A percentile compares a stretch with the other conserved stretches of the same genome.
Evolutionary conservation across 2,113 vertebrate species (phyloP).

Genomic region (Halcyon senegalensis): DNA sequence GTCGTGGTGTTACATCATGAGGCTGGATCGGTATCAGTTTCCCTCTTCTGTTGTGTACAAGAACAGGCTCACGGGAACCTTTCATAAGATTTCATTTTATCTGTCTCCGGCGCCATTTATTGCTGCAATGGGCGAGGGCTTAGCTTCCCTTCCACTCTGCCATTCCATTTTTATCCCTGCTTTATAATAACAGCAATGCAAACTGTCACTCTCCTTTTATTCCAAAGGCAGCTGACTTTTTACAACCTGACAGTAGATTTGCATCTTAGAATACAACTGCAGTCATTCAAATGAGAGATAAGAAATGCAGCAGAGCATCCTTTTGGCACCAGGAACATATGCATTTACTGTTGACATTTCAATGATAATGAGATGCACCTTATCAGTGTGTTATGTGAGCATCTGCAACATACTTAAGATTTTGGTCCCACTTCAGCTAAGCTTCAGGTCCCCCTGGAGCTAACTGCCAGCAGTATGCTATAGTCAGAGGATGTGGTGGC

Average conservation of each 20-base stretch:
- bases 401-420: not conserved
- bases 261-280: not conserved
- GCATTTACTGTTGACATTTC: not conserved
- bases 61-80: not conserved
- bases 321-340: not conserved
- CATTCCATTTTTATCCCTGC: not conserved
- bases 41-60: not conserved
- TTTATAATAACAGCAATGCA: slow-evolving; percentile 41
- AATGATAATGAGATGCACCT: not conserved
- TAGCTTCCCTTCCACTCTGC: not conserved
- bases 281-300: not conserved
- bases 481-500: not conserved
- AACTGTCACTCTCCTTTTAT: slow-evolving; percentile 9
- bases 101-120: not conserved
- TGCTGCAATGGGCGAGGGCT: not conserved
- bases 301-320: slow-evolving; percentile 8
- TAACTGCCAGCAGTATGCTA: not conserved
- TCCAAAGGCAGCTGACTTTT: slow-evolving; percentile 21
- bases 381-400: not conserved
- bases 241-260: not conserved
- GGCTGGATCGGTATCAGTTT: not conserved
- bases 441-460: not conserved
- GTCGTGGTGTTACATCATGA: not conserved
- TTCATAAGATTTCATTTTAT: not conserved
- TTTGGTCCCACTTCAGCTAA: not conserved